Evolutionary conservation across 2,113 vertebrate species (phyloP), one percentile per base, ranked within the genome.

Genomic region (Erpornis zantholeuca): DNA sequence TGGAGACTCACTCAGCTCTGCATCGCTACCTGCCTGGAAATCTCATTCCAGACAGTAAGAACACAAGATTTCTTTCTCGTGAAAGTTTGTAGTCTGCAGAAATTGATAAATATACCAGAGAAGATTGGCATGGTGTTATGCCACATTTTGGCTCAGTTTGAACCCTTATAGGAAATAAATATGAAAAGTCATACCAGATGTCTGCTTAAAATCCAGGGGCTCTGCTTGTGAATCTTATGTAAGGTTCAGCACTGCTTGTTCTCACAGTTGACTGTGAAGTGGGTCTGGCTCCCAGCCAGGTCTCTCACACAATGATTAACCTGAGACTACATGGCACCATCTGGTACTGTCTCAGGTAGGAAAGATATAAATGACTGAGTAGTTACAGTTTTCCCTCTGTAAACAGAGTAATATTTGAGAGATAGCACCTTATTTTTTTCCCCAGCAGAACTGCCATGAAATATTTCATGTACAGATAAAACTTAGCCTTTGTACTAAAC

Each of bases 311-410:
- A 97, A 81, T 94, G 96, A 98, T 97, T 96, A 96, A 97, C 95
- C 92, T 96, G 96, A 97, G 91, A 98, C 90, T 97, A 96, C 88
- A 91, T 3, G 68, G 70, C 69, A 96, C 94, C 98, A 98, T 97
- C 97, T 98, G 98, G 95, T 95, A 71, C 59, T 95, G 89, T 98
- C 75, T 97, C 92, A 98, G 97, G 97, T 97, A 97, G 82, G 76
- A 97, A 97, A 94, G 72, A 87, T 72, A 91, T 93, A 97, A 97
- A 96, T 70, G 78, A 59, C 86, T 90, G 80, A 82, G 76, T 86
- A 88, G 86, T 76, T 90, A 82, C 5, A 38, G n/a, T 86, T 96
- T 95, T 94, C 45, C 49, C 88, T 33, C 57, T 61, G 47, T 96
- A 96, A 93, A 60, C 63, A 77, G 50, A 90, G 72, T 52, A 60